Percentiles rank a stretch among this genome's conserved stretches.
phyloP scores from a whole-genome alignment of 1,140 invertebrate species.

The Grapholita molesta region DNA sequence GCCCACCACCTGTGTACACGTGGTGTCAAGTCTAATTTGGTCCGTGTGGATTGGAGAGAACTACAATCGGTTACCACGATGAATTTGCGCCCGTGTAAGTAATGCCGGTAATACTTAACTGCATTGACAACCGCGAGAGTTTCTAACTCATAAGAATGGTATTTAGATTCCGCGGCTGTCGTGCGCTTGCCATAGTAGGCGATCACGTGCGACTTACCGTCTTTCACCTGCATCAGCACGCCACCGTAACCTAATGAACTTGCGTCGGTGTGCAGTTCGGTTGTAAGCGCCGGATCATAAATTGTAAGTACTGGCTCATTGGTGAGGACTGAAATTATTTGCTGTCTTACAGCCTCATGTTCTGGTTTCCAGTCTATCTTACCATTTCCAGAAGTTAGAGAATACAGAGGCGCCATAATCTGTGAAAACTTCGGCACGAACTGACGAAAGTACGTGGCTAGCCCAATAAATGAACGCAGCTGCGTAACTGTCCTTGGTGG shows the following conservation, averaged over 20 bases:
- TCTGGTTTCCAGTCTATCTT: constrained; percentile 2
- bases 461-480: constrained; percentile 24
- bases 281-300: constrained; percentile 28
- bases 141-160: too few relatives aligned
- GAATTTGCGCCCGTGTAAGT: too few relatives aligned
- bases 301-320: constrained; percentile 31
- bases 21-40: too few relatives aligned
- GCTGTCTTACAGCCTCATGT: neutral
- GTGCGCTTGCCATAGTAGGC: constrained; percentile 34
- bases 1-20: too few relatives aligned
- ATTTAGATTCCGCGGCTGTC: constrained; percentile 19
- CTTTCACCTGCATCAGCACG: constrained; percentile 19
- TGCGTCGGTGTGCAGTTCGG: constrained; percentile 35
- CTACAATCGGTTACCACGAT: too few relatives aligned
- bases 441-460: constrained; percentile 43
- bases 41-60: too few relatives aligned
- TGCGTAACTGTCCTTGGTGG: constrained; percentile 34
- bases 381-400: constrained; percentile 24
- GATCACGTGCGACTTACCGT: constrained; percentile 18
- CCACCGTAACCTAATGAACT: too few relatives aligned
- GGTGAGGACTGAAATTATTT: constrained; percentile 18
- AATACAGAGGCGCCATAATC: constrained; percentile 24
- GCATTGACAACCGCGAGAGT: too few relatives aligned
- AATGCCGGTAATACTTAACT: too few relatives aligned
- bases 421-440: constrained; percentile 39